A percentile compares a stretch with the other conserved stretches of the same genome.
Conservation (phyloP, 1,140 invertebrate species). For the Akabosia matsudoensis region DNA sequence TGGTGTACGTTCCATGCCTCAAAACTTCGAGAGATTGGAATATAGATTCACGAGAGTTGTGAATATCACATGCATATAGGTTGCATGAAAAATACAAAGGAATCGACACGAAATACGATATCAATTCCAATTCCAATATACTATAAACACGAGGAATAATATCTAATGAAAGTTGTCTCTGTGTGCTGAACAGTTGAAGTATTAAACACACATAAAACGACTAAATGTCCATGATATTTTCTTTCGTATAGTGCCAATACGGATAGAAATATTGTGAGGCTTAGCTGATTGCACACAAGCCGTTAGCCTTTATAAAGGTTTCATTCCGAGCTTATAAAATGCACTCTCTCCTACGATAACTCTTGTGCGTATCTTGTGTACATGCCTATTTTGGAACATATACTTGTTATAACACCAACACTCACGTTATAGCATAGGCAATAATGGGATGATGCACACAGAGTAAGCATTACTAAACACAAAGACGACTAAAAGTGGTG, state of each 20-base stretch:
- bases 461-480: not conserved
- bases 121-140: not conserved
- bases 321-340: not conserved
- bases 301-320: too few relatives aligned
- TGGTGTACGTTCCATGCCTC: not conserved
- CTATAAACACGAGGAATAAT: too few relatives aligned
- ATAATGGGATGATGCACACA: not conserved
- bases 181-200: not conserved
- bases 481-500: not conserved
- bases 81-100: not conserved
- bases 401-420: not conserved
- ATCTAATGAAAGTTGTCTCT: too few relatives aligned
- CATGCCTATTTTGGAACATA: not conserved
- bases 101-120: not conserved
- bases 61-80: not conserved
- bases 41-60: not conserved
- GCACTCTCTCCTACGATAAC: not conserved
- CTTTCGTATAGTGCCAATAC: not conserved
- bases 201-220: not conserved
- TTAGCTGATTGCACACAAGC: not conserved
- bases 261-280: not conserved
- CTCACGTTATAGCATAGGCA: not conserved
- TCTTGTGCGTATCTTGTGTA: not conserved
- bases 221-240: conserved; percentile 10
- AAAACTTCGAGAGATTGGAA: not conserved